Base-by-base conservation (phyloP, 2,888 invertebrate genomes). In the Synergus itoensis region DNA sequence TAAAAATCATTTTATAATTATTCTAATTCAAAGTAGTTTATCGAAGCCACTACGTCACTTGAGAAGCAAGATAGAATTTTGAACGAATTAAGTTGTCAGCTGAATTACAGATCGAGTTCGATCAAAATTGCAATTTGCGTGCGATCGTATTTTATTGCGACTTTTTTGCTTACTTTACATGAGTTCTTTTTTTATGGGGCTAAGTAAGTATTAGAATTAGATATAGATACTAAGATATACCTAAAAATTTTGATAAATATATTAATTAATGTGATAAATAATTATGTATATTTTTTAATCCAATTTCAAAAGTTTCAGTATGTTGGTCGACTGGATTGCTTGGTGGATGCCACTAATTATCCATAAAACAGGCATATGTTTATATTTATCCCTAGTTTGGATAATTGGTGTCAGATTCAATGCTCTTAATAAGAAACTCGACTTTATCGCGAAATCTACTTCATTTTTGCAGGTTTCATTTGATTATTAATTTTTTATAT, bases 351-450 rank as follows among this genome's bases (percentile, higher is more conserved):
- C 62, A 63, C 14, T 63, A 14, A 63, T 63, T 63, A 16, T 63
- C 7, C 62, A 63, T 7, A 63, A 63, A 63, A 16, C 7, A 14
- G 12, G 36, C 1, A 1, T 63, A 1, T 28, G 62, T 28, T 63
- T 63, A 28, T 63, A 28, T 63, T 63, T 73, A 21, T 62, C 40
- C 18, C 11, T 73, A 5, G 40, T 77, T 8, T 16, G 63, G 14
- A 21, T 64, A 41, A 63, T 80, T 7, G 80, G 77, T 40, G 21
- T 36, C 3, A 53, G 80, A 64, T 77, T 80, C 16, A 45, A 41
- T 53, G 43, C 21, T 28, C 41, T 80, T 14, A 80, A 80, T 40
- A 11, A 18, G 9, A 41, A 63, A 63, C 14, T 63, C 1, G 14
- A 28, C 14, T 63, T 28, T 63, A 12, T 63, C 14, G 21, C 12